A percentile compares a stretch with the other conserved stretches of the same genome.
These are phyloP conservation scores for Lithophane leautieri DNA, from an alignment of 2,888 invertebrate species.

Conservation along the genomic window DNA sequence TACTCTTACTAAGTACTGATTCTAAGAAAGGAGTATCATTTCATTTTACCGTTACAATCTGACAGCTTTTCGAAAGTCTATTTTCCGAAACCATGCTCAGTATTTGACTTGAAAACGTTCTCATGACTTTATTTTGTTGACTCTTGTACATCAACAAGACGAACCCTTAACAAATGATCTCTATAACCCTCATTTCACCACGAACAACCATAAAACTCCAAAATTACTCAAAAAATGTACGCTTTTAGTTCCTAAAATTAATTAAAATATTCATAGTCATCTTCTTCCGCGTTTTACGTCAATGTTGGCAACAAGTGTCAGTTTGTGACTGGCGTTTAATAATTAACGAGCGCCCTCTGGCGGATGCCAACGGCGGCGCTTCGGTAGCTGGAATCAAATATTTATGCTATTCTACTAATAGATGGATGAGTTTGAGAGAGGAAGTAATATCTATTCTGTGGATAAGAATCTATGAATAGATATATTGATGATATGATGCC, in stretches of 20 bases:
- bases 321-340: slow-evolving; percentile 45
- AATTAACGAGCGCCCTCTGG: slow-evolving; percentile 39
- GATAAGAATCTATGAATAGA: too few species aligned
- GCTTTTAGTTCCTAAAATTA: slow-evolving; percentile 19
- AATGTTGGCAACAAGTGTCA: slow-evolving; percentile 52
- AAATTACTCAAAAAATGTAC: slow-evolving; percentile 4
- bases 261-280: slow-evolving; percentile 41
- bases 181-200: neutral
- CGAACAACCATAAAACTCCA: slow-evolving; percentile 2
- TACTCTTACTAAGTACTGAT: neutral
- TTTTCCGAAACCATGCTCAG: neutral
- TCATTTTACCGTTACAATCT: neutral
- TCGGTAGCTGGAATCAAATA: slow-evolving; percentile 31
- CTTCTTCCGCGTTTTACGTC: slow-evolving; percentile 42
- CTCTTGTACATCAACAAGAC: neutral
- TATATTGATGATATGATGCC: too few species aligned
- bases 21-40: neutral
- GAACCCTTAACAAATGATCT: neutral
- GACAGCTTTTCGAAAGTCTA: neutral
- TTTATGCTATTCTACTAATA: slow-evolving; percentile 20
- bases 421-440: neutral
- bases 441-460: neutral
- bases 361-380: slow-evolving; percentile 9
- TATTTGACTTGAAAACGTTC: neutral
- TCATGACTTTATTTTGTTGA: neutral